A percentile compares a stretch with the other conserved stretches of the same genome.
phyloP scores from a whole-genome alignment of 2,888 invertebrate species.

The Xylophagus ater region DNA sequence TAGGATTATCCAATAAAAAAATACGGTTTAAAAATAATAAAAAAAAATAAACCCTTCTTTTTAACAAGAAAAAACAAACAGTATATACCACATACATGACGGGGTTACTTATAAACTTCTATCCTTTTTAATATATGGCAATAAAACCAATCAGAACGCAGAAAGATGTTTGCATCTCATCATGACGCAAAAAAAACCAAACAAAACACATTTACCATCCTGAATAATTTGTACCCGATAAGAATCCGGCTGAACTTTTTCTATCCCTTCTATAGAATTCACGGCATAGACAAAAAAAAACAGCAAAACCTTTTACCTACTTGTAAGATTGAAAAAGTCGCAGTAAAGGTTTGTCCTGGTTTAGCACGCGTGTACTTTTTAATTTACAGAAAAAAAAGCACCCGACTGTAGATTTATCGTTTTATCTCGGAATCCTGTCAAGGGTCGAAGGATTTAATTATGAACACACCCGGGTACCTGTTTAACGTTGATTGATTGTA shows the following conservation, averaged over 20 bases:
- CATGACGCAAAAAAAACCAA: neutral
- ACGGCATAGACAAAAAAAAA: too few relatives aligned
- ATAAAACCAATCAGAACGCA: too few relatives aligned
- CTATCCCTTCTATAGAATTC: too few relatives aligned
- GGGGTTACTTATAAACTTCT: neutral
- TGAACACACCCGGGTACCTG: slow-evolving; percentile 12
- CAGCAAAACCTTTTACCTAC: too few relatives aligned
- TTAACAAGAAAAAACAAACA: neutral
- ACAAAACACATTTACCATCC: neutral
- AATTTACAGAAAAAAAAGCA: neutral
- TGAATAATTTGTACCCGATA: too few relatives aligned
- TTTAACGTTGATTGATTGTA: slow-evolving; percentile 16
- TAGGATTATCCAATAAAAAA: neutral
- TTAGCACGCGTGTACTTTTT: neutral
- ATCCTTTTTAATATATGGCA: neutral
- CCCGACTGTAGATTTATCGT: slow-evolving; percentile 10
- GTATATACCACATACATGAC: neutral
- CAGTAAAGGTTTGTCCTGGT: neutral
- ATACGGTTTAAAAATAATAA: neutral
- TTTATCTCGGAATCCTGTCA: slow-evolving; percentile 3
- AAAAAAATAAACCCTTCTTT: neutral
- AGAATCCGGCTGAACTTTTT: neutral
- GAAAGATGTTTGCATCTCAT: too few relatives aligned
- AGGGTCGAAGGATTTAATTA: slow-evolving; percentile 15
- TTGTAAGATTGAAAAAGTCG: neutral